Percentiles rank a stretch among this genome's conserved stretches.
phyloP scores from a whole-genome alignment of 2,888 invertebrate genomes.

The Alentia gelatinosa region DNA sequence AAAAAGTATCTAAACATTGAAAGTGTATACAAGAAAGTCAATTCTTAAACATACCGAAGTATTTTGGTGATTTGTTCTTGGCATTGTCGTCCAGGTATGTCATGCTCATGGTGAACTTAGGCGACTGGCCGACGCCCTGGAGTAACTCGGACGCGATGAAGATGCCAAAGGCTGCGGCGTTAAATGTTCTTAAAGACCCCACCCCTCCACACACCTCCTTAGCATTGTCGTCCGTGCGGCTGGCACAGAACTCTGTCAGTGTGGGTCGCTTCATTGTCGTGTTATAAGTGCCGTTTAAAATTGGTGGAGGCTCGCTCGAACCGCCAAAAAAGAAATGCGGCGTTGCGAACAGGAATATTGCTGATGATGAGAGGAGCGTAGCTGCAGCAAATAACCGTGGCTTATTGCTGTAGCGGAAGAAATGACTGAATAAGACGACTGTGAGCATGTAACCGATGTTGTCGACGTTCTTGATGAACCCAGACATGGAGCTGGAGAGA shows the following conservation, averaged over 20 bases:
- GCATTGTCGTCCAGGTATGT: constrained; percentile 65
- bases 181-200: constrained; percentile 33
- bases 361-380: constrained; percentile 49
- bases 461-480: constrained; percentile 73
- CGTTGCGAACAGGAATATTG: constrained; percentile 61
- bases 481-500: constrained; percentile 72
- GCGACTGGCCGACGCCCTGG: constrained; percentile 62
- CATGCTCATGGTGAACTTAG: constrained; percentile 59
- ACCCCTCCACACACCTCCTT: neutral
- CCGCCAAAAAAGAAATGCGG: constrained; percentile 63
- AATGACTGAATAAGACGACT: constrained; percentile 68
- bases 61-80: constrained; percentile 59
- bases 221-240: neutral
- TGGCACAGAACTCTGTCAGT: neutral
- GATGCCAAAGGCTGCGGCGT: constrained; percentile 61
- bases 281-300: neutral
- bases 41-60: constrained; percentile 50
- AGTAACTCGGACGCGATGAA: constrained; percentile 61
- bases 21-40: too few species aligned
- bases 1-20: too few species aligned
- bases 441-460: constrained; percentile 72
- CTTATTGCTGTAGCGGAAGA: constrained; percentile 64
- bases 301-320: neutral
- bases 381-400: constrained; percentile 60
- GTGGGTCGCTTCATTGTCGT: neutral